Evolutionary conservation across 2,888 invertebrate genomes (phyloP).

Genomic region (Pachliopta kotzebuea): DNA sequence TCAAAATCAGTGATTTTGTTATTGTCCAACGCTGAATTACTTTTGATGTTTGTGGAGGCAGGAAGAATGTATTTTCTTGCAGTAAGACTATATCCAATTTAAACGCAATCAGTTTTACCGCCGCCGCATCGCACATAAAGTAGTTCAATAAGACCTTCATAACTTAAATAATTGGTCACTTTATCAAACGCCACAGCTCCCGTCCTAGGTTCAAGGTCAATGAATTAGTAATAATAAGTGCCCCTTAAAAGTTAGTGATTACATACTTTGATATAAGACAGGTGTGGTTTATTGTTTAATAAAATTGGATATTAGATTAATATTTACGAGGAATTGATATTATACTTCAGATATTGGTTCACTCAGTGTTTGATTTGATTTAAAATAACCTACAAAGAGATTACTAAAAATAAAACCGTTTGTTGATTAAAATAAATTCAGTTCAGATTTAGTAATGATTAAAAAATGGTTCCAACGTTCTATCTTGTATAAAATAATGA

Average conservation of each 20-base stretch:
- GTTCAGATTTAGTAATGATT: conserved; percentile 4
- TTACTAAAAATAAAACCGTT: background rate
- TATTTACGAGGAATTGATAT: background rate
- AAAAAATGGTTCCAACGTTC: conserved; percentile 15
- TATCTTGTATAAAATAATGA: conserved; percentile 17
- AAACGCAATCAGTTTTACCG: conserved; percentile 36
- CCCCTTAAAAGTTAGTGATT: background rate
- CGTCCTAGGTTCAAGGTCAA: conserved; percentile 13
- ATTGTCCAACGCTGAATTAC: conserved; percentile 53
- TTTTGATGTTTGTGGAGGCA: conserved; percentile 52
- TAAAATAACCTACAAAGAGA: background rate
- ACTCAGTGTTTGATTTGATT: background rate
- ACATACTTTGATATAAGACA: background rate
- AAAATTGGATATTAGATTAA: background rate
- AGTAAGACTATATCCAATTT: conserved; percentile 38
- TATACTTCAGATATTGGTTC: background rate
- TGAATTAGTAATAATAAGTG: background rate
- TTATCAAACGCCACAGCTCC: conserved; percentile 31
- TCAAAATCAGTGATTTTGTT: background rate
- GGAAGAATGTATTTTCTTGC: conserved; percentile 59
- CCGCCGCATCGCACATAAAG: conserved; percentile 46
- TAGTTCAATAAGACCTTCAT: conserved; percentile 43
- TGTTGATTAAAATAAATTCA: conserved; percentile 10
- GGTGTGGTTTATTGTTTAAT: background rate
- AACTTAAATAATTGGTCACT: conserved; percentile 34